Percentiles rank a stretch among this genome's conserved stretches.
phyloP scores from a whole-genome alignment of 2,888 invertebrate species.

The Rhimphoctona megacephalus region DNA sequence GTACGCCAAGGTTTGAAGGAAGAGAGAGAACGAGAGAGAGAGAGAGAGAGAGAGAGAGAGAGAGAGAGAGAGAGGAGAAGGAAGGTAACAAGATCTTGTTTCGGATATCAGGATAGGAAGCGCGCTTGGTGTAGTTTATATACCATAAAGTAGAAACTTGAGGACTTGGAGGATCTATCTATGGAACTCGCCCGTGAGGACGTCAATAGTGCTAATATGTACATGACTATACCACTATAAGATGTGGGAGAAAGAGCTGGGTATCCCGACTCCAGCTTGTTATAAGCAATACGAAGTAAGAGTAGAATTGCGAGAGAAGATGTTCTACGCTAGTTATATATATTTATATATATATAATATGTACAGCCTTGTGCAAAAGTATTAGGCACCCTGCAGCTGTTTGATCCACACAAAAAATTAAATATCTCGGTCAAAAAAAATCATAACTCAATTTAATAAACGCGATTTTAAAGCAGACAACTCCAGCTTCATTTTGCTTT shows the following conservation, averaged over 20 bases:
- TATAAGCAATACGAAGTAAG: conserved; percentile 30
- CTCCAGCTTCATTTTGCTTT: too few relatives aligned
- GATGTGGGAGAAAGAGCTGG: conserved; percentile 8
- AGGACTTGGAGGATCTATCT: conserved; percentile 46
- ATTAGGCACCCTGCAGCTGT: too few relatives aligned
- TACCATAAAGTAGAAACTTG: conserved; percentile 56
- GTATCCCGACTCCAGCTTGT: conserved; percentile 5
- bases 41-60: conserved; percentile 9
- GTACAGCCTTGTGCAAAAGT: too few relatives aligned
- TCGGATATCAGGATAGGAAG: conserved; percentile 37
- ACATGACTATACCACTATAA: conserved; percentile 12
- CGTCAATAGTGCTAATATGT: conserved; percentile 41
- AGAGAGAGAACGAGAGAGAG: conserved; percentile 49
- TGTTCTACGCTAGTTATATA: neutral
- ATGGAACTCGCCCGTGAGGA: conserved; percentile 28
- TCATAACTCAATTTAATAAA: too few relatives aligned
- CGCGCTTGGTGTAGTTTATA: conserved; percentile 22
- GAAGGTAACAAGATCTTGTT: conserved; percentile 28
- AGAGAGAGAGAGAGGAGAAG: conserved; percentile 54
- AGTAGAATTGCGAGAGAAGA: conserved; percentile 11
- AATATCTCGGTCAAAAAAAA: too few relatives aligned
- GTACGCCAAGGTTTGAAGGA: neutral
- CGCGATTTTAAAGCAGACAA: too few relatives aligned
- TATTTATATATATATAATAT: neutral
- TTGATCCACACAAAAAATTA: too few relatives aligned